These are phyloP conservation scores for Thalassophryne amazonica DNA, from an alignment of 2,797 vertebrate species.

Conservation along the genomic window DNA sequence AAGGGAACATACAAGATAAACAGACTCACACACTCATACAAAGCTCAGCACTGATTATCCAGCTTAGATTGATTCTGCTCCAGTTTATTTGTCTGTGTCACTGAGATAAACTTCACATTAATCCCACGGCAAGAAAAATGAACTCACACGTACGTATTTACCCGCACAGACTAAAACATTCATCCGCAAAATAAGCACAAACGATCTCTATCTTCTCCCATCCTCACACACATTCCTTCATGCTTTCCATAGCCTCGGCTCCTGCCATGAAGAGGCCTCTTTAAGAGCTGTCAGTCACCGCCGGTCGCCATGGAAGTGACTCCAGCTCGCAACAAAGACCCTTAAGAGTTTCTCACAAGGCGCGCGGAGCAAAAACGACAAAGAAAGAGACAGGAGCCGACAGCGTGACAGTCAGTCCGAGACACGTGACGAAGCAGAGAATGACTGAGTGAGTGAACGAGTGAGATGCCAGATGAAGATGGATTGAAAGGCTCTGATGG, in stretches of 20 bases:
- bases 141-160: slow-evolving; percentile 59
- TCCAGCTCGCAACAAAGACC: slow-evolving; percentile 68
- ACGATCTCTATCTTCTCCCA: slow-evolving; percentile 20
- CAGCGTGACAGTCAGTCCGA: slow-evolving; percentile 43
- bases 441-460: slow-evolving; percentile 54
- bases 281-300: slow-evolving; percentile 76
- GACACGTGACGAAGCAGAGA: slow-evolving; percentile 43
- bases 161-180: slow-evolving; percentile 27
- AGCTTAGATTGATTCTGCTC: slow-evolving; percentile 69
- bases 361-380: slow-evolving; percentile 54
- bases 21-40: slow-evolving; percentile 67
- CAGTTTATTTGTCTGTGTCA: slow-evolving; percentile 80
- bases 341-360: slow-evolving; percentile 73
- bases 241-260: slow-evolving; percentile 56
- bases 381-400: slow-evolving; percentile 58
- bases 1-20: slow-evolving; percentile 80
- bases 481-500: slow-evolving; percentile 62
- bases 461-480: slow-evolving; percentile 56
- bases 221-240: slow-evolving; percentile 56
- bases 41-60: slow-evolving; percentile 67
- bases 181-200: slow-evolving; percentile 24
- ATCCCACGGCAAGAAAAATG: slow-evolving; percentile 79
- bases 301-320: slow-evolving; percentile 75
- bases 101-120: slow-evolving; percentile 82
- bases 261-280: slow-evolving; percentile 77